Base-by-base conservation (phyloP, 2,888 invertebrate species). In the Acronicta aceris region DNA sequence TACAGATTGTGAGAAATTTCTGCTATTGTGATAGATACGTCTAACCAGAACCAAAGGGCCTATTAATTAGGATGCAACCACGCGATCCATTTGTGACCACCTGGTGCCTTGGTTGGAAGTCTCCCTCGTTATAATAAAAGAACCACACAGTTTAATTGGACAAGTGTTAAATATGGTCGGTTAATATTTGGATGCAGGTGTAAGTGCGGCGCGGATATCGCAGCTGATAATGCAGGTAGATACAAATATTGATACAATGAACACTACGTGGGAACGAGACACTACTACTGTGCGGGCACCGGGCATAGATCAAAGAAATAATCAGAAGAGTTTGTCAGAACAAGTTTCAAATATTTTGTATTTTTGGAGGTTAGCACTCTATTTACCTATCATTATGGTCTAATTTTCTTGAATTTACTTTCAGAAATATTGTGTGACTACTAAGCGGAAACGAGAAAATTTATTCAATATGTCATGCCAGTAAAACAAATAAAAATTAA, bases 201-300 rank as follows among this genome's bases (percentile, higher is more conserved):
- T 45, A 50, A 51, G 45, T 30, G 16, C 27, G 63, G 69, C 58
- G 56, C 74, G 81, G 82, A 81, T 78, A 70, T 71, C 62, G 64
- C 69, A 74, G 73, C 71, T 75, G 82, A 86, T 82, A 87, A 58
- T 65, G 79, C 83, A 81, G 81, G 79, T 80, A 81, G 72, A 63
- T 66, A 77, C 81, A 80, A 81, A 81, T 81, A 81, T 77, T 84
- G 75, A 78, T 73, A 75, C 60, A 74, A 58, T 43, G 42, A 42
- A 51, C 51, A 42, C 60, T 79, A 80, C 75, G 86, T 84, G 88
- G 81, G 84, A 85, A 86, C 65, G 45, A 27, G 15, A 8, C n/a
- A 45, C 33, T 40, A 16, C 7, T 17, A 57, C 48, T 41, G 50
- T 46, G 51, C 21, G 41, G 45, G 50, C n/a, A n/a, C n/a, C n/a